phyloP scores from a whole-genome alignment of 2,888 invertebrate genomes.

The Bembecia ichneumoniformis region DNA sequence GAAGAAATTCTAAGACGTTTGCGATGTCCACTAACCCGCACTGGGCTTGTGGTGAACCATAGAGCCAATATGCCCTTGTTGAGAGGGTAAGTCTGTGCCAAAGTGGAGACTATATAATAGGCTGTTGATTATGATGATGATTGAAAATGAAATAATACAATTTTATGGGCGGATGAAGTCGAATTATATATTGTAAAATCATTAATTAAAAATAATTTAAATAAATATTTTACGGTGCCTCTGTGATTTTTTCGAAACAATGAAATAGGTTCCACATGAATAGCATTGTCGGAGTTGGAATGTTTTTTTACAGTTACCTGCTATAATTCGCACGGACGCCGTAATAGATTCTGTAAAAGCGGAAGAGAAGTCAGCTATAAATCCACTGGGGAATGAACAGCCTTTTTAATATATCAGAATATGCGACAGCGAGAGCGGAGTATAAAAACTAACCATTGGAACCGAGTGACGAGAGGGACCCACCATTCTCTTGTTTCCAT shows the following conservation, averaged over 20 bases:
- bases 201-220: too few species aligned
- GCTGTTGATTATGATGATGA: too few species aligned
- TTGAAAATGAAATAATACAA: too few species aligned
- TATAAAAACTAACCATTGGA: constrained; percentile 47
- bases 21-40: too few species aligned
- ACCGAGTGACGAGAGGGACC: constrained; percentile 38
- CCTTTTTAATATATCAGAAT: constrained; percentile 32
- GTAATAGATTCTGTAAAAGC: constrained; percentile 56
- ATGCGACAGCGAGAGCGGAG: constrained; percentile 21
- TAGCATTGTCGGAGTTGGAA: neutral
- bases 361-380: constrained; percentile 50
- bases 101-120: too few species aligned
- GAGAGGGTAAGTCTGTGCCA: too few species aligned
- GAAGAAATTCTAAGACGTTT: too few species aligned
- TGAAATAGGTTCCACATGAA: neutral
- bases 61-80: too few species aligned
- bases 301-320: constrained; percentile 42
- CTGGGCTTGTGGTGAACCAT: too few species aligned
- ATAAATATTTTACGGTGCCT: too few species aligned
- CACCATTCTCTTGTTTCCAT: constrained; percentile 62
- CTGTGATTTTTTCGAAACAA: neutral
- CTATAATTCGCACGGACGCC: constrained; percentile 40
- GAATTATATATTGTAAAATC: too few species aligned
- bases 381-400: constrained; percentile 32
- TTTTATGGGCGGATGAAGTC: too few species aligned